phyloP scores from a whole-genome alignment of 2,113 vertebrate genomes.

The Etheostoma cragini region DNA sequence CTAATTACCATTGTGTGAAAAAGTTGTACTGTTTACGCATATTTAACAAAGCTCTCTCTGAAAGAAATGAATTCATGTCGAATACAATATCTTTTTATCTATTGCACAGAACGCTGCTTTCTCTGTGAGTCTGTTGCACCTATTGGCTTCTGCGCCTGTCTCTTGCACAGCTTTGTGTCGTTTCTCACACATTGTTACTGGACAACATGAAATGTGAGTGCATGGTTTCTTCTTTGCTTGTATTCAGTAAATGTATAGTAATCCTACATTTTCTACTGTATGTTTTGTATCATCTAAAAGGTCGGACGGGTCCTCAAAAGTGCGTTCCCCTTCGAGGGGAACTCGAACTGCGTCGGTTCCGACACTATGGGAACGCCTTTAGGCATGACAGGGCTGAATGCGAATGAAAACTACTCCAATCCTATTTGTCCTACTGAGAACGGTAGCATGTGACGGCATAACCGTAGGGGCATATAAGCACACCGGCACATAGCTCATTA shows the following conservation, averaged over 20 bases:
- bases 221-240: conserved; percentile 26
- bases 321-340: too few species aligned
- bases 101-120: conserved; percentile 28
- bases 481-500: too few species aligned
- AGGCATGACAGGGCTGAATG: too few species aligned
- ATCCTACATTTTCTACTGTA: conserved; percentile 6
- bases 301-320: not conserved
- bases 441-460: too few species aligned
- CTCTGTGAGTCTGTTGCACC: conserved; percentile 10
- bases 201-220: conserved; percentile 15
- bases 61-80: conserved; percentile 33
- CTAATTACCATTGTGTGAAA: not conserved
- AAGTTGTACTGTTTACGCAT: not conserved
- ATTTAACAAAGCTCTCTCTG: conserved; percentile 3
- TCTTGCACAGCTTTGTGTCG: conserved; percentile 6
- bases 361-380: too few species aligned
- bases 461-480: too few species aligned
- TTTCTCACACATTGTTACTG: conserved; percentile 14
- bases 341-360: too few species aligned
- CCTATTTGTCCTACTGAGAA: too few species aligned
- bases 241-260: conserved; percentile 55
- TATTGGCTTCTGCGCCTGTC: not conserved
- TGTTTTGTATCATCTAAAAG: conserved; percentile 15
- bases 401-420: too few species aligned
- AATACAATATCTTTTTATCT: conserved; percentile 22